A percentile compares a stretch with the other conserved stretches of the same genome.
Conservation (phyloP, 2,888 invertebrate genomes). For the Drosophila austrosaltans region DNA sequence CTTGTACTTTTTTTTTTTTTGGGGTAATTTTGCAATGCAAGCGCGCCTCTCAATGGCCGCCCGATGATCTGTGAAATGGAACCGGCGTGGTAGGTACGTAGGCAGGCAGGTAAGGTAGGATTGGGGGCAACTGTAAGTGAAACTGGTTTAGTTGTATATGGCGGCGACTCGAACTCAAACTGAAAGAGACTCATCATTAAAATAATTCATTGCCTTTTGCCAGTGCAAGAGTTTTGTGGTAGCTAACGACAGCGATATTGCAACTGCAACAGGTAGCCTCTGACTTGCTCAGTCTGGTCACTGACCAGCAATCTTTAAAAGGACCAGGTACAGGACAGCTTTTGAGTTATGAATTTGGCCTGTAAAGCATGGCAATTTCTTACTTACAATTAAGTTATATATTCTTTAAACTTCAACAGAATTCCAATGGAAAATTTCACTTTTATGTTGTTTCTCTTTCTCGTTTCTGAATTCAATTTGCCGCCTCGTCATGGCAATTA, state of each 20-base stretch:
- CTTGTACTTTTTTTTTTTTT: conserved; percentile 25
- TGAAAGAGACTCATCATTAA: conserved; percentile 64
- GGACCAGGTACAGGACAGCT: conserved; percentile 19
- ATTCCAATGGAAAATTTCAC: background rate
- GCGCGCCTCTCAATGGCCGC: conserved; percentile 62
- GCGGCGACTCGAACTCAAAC: conserved; percentile 46
- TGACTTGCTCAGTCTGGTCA: conserved; percentile 39
- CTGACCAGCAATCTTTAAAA: conserved; percentile 45
- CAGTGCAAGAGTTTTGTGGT: conserved; percentile 8
- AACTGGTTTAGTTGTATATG: conserved; percentile 59
- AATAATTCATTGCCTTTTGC: conserved; percentile 66
- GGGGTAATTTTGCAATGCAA: conserved; percentile 55
- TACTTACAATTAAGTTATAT: background rate
- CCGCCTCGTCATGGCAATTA: conserved; percentile 63
- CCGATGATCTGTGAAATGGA: conserved; percentile 37
- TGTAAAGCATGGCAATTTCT: conserved; percentile 13
- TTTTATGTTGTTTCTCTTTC: background rate
- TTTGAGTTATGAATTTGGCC: conserved; percentile 58
- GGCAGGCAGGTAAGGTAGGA: background rate
- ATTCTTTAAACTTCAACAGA: background rate
- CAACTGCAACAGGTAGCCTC: conserved; percentile 65
- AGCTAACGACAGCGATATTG: conserved; percentile 26
- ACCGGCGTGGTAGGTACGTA: conserved; percentile 10
- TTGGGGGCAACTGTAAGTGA: conserved; percentile 24
- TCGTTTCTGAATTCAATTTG: conserved; percentile 4